Percentiles rank a stretch among this genome's conserved stretches.
Conservation (phyloP, 92 coral and sea anemone genomes). For the Heteractis magnifica region DNA sequence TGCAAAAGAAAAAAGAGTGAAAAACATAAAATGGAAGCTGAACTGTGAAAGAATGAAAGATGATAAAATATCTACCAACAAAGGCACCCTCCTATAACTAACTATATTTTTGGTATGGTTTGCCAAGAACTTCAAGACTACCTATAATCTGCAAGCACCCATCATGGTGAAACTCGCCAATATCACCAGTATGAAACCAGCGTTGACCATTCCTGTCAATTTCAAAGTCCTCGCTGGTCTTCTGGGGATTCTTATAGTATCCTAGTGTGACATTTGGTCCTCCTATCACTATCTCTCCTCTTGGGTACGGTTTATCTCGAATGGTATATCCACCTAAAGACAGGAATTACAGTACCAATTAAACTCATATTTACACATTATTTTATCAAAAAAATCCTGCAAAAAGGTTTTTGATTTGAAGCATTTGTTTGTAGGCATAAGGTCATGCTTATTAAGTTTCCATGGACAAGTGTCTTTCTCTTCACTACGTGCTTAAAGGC, state of each 20-base stretch:
- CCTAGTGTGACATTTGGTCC: conserved; percentile 82
- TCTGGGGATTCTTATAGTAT: conserved; percentile 86
- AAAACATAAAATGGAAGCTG: too few species aligned
- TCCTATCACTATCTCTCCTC: conserved; percentile 94
- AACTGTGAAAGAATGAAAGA: too few species aligned
- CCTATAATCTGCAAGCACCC: conserved; percentile 93
- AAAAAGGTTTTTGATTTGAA: too few species aligned
- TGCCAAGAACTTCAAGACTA: conserved; percentile 18
- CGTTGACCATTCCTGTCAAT: conserved; percentile 94
- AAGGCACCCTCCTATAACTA: neutral
- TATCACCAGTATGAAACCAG: conserved; percentile 98
- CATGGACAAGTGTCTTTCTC: too few species aligned
- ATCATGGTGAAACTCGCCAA: conserved; percentile 91
- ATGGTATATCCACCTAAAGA: conserved; percentile 80
- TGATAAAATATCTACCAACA: too few species aligned
- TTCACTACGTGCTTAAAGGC: too few species aligned
- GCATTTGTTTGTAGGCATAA: too few species aligned
- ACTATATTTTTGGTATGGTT: too few species aligned
- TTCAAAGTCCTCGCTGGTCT: conserved; percentile 84
- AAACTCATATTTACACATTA: neutral
- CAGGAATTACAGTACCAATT: neutral
- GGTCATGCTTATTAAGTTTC: too few species aligned
- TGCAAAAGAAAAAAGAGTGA: too few species aligned
- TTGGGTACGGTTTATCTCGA: conserved; percentile 86
- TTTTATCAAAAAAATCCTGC: neutral